These are phyloP conservation scores for Xiphorhynchus elegans DNA, from an alignment of 2,113 vertebrate genomes.

Conservation along the genomic window DNA sequence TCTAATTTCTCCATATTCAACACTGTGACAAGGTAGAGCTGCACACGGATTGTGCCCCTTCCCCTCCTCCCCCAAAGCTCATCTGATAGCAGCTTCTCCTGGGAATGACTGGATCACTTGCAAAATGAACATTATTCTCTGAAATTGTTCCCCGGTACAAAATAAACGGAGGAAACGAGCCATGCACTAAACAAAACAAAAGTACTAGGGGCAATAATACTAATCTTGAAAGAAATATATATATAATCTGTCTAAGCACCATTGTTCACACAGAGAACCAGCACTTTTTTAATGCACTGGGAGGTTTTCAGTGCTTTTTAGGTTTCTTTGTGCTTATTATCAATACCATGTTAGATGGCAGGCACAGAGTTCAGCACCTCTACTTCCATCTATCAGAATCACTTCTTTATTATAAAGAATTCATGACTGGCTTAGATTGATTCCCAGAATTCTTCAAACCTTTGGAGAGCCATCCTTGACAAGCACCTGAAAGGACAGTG, in stretches of 20 bases:
- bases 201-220: neutral
- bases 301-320: neutral
- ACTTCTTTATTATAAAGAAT: neutral
- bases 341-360: neutral
- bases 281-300: neutral
- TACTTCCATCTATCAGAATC: neutral
- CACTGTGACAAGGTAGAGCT: neutral
- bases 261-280: neutral
- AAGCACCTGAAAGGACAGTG: neutral
- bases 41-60: neutral
- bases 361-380: neutral
- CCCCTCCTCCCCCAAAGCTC: neutral
- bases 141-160: neutral
- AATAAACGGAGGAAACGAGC: neutral
- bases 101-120: neutral
- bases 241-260: neutral
- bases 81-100: neutral
- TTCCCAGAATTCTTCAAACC: neutral
- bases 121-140: neutral
- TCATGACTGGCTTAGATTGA: neutral
- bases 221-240: neutral
- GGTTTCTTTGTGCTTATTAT: neutral
- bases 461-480: neutral
- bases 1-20: neutral
- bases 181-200: neutral